phyloP scores from a whole-genome alignment of 2,888 invertebrate species.

The Campopleginae sp. region DNA sequence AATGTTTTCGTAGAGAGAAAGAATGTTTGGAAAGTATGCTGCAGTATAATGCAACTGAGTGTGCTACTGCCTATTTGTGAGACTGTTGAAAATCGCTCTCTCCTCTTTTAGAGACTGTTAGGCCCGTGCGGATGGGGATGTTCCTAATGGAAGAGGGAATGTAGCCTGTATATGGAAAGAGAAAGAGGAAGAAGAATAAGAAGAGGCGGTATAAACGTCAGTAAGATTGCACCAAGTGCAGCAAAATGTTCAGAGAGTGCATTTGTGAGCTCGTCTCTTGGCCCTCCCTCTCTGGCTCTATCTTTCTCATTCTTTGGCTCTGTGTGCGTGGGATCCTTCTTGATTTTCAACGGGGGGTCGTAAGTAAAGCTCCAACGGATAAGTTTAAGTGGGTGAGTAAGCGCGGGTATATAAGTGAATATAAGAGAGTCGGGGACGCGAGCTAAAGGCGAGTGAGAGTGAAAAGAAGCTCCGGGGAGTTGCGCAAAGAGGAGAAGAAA shows the following conservation, averaged over 20 bases:
- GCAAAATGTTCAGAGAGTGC: conserved; percentile 63
- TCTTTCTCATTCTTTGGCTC: conserved; percentile 4
- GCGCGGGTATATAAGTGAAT: conserved; percentile 70
- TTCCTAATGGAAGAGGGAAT: conserved; percentile 79
- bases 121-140: conserved; percentile 60
- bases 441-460: conserved; percentile 63
- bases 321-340: conserved; percentile 42
- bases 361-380: conserved; percentile 76
- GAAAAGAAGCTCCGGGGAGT: conserved; percentile 47
- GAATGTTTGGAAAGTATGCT: conserved; percentile 54
- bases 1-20: conserved; percentile 36
- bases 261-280: conserved; percentile 31
- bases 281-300: neutral
- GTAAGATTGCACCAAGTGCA: conserved; percentile 70
- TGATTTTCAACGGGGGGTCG: conserved; percentile 67
- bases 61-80: conserved; percentile 48
- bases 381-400: conserved; percentile 77
- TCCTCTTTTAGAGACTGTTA: conserved; percentile 60
- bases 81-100: conserved; percentile 52
- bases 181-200: conserved; percentile 35
- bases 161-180: conserved; percentile 70
- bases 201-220: conserved; percentile 75
- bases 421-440: conserved; percentile 65
- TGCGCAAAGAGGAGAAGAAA: conserved; percentile 49
- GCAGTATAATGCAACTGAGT: conserved; percentile 30